phyloP scores from a whole-genome alignment of 2,888 invertebrate species.

The Timema podura region DNA sequence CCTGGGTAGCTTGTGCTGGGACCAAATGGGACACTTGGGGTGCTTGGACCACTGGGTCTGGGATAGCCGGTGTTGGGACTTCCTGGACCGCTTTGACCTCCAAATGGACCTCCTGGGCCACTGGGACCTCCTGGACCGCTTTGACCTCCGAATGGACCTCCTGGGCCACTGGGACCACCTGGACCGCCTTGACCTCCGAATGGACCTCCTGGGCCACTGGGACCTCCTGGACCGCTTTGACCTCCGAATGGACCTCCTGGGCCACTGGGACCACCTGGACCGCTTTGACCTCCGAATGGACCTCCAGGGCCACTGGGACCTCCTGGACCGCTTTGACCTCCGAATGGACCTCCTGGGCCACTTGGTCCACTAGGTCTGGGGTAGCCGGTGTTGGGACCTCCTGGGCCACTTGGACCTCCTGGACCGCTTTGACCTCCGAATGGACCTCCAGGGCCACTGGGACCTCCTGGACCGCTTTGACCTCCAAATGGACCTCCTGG shows the following conservation, averaged over 20 bases:
- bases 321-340: slow-evolving; percentile 23
- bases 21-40: slow-evolving; percentile 36
- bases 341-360: slow-evolving; percentile 24
- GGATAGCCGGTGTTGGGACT: neutral
- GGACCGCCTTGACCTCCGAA: slow-evolving; percentile 17
- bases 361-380: slow-evolving; percentile 25
- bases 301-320: slow-evolving; percentile 18
- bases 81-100: slow-evolving; percentile 30
- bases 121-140: slow-evolving; percentile 27
- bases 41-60: slow-evolving; percentile 46
- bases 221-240: slow-evolving; percentile 22
- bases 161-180: slow-evolving; percentile 25
- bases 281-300: neutral
- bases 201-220: slow-evolving; percentile 10
- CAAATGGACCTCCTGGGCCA: slow-evolving; percentile 24
- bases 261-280: slow-evolving; percentile 23
- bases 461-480: slow-evolving; percentile 15
- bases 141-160: slow-evolving; percentile 41
- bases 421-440: slow-evolving; percentile 33
- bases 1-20: slow-evolving; percentile 40
- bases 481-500: slow-evolving; percentile 36
- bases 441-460: slow-evolving; percentile 16
- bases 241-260: slow-evolving; percentile 25
- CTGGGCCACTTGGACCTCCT: slow-evolving; percentile 36
- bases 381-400: slow-evolving; percentile 27